phyloP scores from a whole-genome alignment of 1,140 invertebrate species.

The Steinernema khuongi region DNA sequence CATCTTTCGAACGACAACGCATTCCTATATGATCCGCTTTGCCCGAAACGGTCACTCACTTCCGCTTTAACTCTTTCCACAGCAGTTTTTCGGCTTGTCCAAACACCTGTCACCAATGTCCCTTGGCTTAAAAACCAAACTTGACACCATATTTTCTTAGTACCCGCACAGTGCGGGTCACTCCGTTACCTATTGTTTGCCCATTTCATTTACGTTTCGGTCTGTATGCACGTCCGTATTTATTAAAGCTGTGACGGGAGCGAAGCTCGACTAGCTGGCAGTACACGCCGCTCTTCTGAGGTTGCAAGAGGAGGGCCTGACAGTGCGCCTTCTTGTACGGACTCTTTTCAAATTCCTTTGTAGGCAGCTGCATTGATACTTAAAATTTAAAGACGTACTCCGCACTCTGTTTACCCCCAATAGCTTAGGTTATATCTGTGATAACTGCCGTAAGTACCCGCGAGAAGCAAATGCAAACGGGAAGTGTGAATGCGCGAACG shows the following conservation, averaged over 20 bases:
- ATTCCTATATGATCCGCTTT: neutral
- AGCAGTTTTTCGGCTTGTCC: neutral
- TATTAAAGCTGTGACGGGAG: too few species aligned
- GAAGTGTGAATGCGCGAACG: neutral
- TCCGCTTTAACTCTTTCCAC: neutral
- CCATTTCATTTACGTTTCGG: constrained; percentile 13
- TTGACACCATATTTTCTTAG: neutral
- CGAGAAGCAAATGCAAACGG: too few species aligned
- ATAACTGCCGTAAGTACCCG: too few species aligned
- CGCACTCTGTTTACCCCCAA: too few species aligned
- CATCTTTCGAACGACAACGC: neutral
- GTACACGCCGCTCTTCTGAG: too few species aligned
- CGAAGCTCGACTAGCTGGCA: too few species aligned
- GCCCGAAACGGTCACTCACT: constrained; percentile 2
- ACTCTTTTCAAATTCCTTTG: too few species aligned
- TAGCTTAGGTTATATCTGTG: too few species aligned
- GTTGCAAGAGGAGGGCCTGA: too few species aligned
- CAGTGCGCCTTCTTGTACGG: too few species aligned
- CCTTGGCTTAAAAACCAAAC: neutral
- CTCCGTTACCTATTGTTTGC: neutral
- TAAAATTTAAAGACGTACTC: too few species aligned
- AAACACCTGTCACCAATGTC: constrained; percentile 15
- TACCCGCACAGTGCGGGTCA: neutral
- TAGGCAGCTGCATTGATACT: too few species aligned
- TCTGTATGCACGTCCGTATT: neutral